These are phyloP conservation scores for Pogona vitticeps DNA, from an alignment of 2,113 vertebrate species.

Conservation along the genomic window DNA sequence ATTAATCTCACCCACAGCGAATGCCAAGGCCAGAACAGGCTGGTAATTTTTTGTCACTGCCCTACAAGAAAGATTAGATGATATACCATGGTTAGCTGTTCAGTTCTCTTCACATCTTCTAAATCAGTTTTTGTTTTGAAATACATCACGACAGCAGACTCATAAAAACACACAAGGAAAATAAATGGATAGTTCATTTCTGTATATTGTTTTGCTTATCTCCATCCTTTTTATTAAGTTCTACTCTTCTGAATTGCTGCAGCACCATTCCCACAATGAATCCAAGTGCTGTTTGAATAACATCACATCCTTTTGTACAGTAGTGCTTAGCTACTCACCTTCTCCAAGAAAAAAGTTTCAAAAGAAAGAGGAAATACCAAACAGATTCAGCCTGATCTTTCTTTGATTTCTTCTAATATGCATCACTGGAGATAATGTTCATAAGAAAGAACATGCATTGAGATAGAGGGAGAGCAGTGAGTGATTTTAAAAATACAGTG, in stretches of 20 bases:
- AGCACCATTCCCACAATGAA: no score
- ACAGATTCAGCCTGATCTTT: no score
- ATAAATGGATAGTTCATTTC: neutral
- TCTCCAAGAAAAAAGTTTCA: neutral
- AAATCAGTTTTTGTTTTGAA: neutral
- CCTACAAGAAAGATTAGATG: neutral
- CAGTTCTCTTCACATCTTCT: no score
- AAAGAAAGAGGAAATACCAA: neutral
- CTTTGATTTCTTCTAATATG: no score
- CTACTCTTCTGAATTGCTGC: neutral
- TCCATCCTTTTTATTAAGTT: neutral
- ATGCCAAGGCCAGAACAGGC: neutral
- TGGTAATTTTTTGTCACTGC: conserved; percentile 19
- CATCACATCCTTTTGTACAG: no score
- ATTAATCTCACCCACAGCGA: conserved; percentile 3
- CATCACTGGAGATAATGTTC: neutral
- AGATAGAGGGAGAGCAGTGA: neutral
- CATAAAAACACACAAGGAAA: neutral
- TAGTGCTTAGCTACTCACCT: no score
- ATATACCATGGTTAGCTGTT: neutral
- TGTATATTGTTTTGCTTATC: neutral
- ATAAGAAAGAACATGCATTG: neutral
- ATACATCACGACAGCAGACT: neutral
- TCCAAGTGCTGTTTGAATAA: no score
- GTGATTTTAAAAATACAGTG: neutral